A percentile compares a stretch with the other conserved stretches of the same genome.
Conservation (phyloP, 2,888 invertebrate genomes). For the Dasypogon diadema region DNA sequence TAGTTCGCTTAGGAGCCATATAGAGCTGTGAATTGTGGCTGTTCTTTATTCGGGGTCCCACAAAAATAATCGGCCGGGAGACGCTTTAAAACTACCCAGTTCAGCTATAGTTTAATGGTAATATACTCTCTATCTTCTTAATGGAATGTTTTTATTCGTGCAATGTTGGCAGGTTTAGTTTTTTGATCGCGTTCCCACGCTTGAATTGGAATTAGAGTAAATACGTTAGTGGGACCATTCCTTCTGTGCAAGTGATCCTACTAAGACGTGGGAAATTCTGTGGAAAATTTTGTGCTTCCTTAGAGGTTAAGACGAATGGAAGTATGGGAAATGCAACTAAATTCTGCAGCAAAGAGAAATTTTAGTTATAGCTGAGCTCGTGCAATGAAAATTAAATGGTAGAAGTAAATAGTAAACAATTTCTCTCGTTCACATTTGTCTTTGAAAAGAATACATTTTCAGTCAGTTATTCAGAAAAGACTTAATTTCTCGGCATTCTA, state of each 20-base stretch:
- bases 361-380: too few species aligned
- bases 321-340: neutral
- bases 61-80: neutral
- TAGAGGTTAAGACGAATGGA: slow-evolving; percentile 11
- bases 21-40: neutral
- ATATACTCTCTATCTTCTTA: slow-evolving; percentile 3
- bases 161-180: slow-evolving; percentile 21
- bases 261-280: neutral
- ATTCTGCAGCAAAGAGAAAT: too few species aligned
- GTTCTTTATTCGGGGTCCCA: neutral
- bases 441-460: too few species aligned
- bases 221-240: slow-evolving; percentile 9
- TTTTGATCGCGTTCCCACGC: slow-evolving; percentile 20
- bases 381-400: too few species aligned
- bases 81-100: neutral
- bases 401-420: too few species aligned
- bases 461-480: too few species aligned
- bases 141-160: slow-evolving; percentile 35
- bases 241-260: slow-evolving; percentile 9
- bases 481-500: too few species aligned
- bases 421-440: too few species aligned
- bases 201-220: slow-evolving; percentile 30
- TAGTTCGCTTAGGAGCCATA: neutral
- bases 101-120: neutral
- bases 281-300: slow-evolving; percentile 18